Base-by-base conservation (phyloP, 2,797 vertebrate genomes). In the Anguilla obscura region DNA sequence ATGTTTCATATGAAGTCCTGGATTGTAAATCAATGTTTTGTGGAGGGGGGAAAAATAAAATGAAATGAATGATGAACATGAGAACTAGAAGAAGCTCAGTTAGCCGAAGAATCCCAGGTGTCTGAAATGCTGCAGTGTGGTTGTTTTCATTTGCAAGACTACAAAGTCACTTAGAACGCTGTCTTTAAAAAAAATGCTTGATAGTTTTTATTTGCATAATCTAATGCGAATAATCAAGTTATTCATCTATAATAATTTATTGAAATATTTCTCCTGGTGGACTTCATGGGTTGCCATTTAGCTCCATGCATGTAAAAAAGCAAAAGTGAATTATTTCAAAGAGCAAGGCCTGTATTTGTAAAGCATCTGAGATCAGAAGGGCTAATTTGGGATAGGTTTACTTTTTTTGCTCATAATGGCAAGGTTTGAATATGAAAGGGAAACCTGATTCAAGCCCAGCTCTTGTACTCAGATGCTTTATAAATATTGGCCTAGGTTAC, bases 1-100 rank as follows among this genome's bases (percentile, higher is more conserved):
- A 94, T 87, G 90, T 94, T 94, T 94, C 93, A 94, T 93, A 94
- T 90, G 90, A 90, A 94, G 91, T 91, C 88, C 63, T 45, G 56
- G 91, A 89, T 90, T 90, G 88, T 96, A 95, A 96, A 95, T 95
- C 94, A 95, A 84, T 87, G 89, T 36, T 88, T 48, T 91, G 90
- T 92, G 85, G 54, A 88, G 86, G 48, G 87, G 86, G 56, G 84
- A 63, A 79, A 66, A 85, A 1, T n/a, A 71, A n/a, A 40, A 30
- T 58, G 27, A 24, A 63, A 12, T 1, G 16, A 45, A 85, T 87
- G 87, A 87, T 87, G 88, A 89, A 89, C 90, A 88, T 3, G 40
- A 60, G 86, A 86, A 90, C 89, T 84, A 54, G 85, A 89, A 85
- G 85, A 86, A 86, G 84, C 86, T 54, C 76, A 50, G 60, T 92